Percentiles rank a stretch among this genome's conserved stretches.
phyloP scores from a whole-genome alignment of 2,888 invertebrate species.

The Papilio protenor region DNA sequence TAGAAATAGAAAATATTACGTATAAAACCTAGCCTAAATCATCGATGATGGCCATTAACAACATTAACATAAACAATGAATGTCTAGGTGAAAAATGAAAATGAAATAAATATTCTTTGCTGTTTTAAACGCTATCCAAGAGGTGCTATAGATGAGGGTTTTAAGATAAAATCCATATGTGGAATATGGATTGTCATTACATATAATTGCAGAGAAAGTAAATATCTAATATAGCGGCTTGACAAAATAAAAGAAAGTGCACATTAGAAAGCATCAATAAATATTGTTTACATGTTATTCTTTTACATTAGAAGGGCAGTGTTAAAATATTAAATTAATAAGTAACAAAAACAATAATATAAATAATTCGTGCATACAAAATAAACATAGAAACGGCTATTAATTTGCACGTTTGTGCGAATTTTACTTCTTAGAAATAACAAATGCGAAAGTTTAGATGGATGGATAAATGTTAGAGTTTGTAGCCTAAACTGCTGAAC shows the following conservation, averaged over 20 bases:
- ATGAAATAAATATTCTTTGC: no score
- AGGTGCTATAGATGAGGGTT: not conserved
- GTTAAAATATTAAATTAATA: not conserved
- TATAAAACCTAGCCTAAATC: no score
- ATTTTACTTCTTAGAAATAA: not conserved
- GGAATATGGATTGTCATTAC: slow-evolving; percentile 15
- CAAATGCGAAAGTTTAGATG: not conserved
- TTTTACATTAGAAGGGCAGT: not conserved
- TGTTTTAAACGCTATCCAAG: not conserved
- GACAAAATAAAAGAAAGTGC: slow-evolving; percentile 8
- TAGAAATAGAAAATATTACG: no score
- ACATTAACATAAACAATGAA: no score
- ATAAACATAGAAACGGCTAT: not conserved
- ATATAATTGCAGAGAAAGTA: slow-evolving; percentile 20
- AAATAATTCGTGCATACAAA: not conserved
- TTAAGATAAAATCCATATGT: not conserved
- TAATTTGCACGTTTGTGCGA: not conserved
- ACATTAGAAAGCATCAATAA: not conserved
- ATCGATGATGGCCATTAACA: no score
- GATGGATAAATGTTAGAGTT: not conserved
- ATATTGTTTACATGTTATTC: not conserved
- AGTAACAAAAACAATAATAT: not conserved
- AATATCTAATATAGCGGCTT: not conserved
- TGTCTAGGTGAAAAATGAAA: no score
- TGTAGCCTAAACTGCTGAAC: no score